Base-by-base conservation (phyloP, 1,140 invertebrate species). In the Mamestra configurata region DNA sequence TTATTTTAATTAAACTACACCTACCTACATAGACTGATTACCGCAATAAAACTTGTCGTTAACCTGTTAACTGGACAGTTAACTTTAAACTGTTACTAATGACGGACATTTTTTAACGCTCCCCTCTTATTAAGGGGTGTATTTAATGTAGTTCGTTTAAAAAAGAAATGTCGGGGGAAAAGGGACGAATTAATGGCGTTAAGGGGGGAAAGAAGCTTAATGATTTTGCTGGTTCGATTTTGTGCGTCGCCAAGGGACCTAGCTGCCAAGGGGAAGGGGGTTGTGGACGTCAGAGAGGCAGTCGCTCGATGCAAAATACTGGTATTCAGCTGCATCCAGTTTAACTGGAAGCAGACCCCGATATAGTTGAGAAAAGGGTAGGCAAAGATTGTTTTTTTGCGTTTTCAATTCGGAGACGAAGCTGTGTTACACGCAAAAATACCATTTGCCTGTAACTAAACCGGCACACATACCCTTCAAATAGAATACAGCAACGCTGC, bases 41-140 rank as follows among this genome's bases (percentile, higher is more conserved):
- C 57, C 35, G 40, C n/a, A 2, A 18, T 59, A 55, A 55, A 20
- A 24, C 22, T 55, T 24, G 22, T 22, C 53, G 53, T 55, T 55
- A 55, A 55, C 53, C 53, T 55, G 53, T 24, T 55, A 55, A 55
- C 43, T 22, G 22, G 22, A 20, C 53, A 24, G 53, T 55, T 55
- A 55, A 55, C 0, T 22, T 55, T 49, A 55, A 53, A 55, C 53
- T 55, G 53, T 55, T 55, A 24, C 53, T 55, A 55, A 55, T 55
- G 53, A 55, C 6, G 53, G 18, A 55, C 53, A 55, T 55, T 55
- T 55, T 55, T 46, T 55, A 22, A 55, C 20, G 0, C 20, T 4
- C 49, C 49, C 53, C 18, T 55, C 53, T 22, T 22, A 22, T 20
- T 22, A 55, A 24, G 13, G 4, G 15, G 13, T 18, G 6, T n/a